Base-by-base conservation (phyloP, 2,113 vertebrate species). In the Tupaia tana region DNA sequence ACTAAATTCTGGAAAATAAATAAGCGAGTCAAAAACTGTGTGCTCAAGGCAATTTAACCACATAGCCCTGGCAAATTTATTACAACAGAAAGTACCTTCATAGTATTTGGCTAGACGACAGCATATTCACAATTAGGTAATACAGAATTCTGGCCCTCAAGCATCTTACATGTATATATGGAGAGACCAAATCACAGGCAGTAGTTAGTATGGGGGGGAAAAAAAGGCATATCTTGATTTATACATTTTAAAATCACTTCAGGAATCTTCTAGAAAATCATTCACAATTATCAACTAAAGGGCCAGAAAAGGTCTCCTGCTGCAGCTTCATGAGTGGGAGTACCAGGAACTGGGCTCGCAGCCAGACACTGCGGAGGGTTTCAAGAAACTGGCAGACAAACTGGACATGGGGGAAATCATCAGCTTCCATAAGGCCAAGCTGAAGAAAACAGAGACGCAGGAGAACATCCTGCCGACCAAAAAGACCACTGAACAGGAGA, bases 151-250 rank as follows among this genome's bases (percentile, higher is more conserved):
- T 64, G 82, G 3, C 34, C 71, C 20, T 90, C 59, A 83, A 70
- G 22, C 43, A 67, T 82, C 75, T 83, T 73, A 59, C 3, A 61
- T 8, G 15, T 66, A 19, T 82, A 43, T 67, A 81, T 54, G 15
- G 22, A 78, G 31, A 87, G 9, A 92, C 52, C 19, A 89, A 94
- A 93, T 80, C 56, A 74, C 5, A 93, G 11, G 71, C 2, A 73
- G 13, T 87, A 86, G 87, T 83, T 69, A 79, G 14, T 83, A 43
- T n/a, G n/a, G 6, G 43, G 43, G 43, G 43, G 25, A 73, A 89
- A 93, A 63, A 59, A 34, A 89, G 91, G 79, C 64, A 20, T 86
- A 13, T 67, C 31, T 94, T 92, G 52, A 89, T 86, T 77, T 63
- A 34, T n/a, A 86, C 3, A 77, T 43, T 79, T 78, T 95, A 82